Evolutionary conservation across 2,797 vertebrate genomes (phyloP).

Genomic region (Hydrocynus forskahlii): DNA sequence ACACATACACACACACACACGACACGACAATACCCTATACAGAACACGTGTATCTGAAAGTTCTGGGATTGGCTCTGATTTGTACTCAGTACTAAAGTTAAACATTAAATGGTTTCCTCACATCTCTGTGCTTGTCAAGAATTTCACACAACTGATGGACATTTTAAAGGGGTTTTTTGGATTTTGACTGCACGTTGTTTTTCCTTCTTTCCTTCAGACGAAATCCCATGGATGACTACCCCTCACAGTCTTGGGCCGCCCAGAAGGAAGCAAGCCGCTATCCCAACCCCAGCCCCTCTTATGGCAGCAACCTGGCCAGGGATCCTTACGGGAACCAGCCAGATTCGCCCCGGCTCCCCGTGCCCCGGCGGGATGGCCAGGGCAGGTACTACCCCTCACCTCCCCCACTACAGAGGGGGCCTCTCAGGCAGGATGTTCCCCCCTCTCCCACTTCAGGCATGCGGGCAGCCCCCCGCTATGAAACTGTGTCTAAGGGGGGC

Average conservation of each 20-base stretch:
- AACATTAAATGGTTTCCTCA: neutral
- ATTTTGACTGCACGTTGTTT: neutral
- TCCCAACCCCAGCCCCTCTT: conserved; percentile 13
- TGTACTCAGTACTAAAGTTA: too few relatives aligned
- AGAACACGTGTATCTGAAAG: too few relatives aligned
- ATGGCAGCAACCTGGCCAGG: neutral
- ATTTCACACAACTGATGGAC: too few relatives aligned
- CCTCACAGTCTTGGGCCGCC: conserved; percentile 22
- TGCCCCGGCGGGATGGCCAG: conserved; percentile 61
- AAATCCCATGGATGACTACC: conserved; percentile 33
- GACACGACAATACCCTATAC: neutral
- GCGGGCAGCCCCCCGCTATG: conserved; percentile 70
- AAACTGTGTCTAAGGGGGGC: conserved; percentile 64
- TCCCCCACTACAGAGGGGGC: conserved; percentile 72
- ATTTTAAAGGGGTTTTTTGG: too few relatives aligned
- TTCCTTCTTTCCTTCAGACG: conserved; percentile 31
- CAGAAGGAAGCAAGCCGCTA: conserved; percentile 26
- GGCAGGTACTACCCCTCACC: conserved; percentile 71
- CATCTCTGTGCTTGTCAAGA: too few relatives aligned
- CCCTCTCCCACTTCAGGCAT: conserved; percentile 75
- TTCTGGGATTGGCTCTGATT: too few relatives aligned
- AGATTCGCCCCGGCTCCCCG: neutral
- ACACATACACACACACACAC: conserved; percentile 6
- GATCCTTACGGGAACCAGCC: neutral
- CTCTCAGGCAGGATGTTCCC: conserved; percentile 83